Percentiles rank a stretch among this genome's conserved stretches.
These are phyloP conservation scores for Dipodomys spectabilis DNA, from an alignment of 2,113 vertebrate species.

Conservation along the genomic window DNA sequence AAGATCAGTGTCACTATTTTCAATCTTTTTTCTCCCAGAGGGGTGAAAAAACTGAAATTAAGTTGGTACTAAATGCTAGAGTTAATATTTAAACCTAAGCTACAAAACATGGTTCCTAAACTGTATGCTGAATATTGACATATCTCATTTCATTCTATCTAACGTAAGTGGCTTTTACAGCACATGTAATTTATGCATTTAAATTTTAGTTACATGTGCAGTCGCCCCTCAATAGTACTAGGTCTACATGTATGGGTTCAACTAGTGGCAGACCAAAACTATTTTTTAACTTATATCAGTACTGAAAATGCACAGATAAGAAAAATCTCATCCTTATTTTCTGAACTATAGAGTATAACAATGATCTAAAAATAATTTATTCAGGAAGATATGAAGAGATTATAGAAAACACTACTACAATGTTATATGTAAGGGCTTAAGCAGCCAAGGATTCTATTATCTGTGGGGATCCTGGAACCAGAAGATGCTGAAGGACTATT, in stretches of 20 bases:
- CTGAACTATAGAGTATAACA: not conserved
- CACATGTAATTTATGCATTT: not conserved
- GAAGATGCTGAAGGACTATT: no score
- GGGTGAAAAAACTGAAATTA: not conserved
- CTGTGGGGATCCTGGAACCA: no score
- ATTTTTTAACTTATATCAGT: not conserved
- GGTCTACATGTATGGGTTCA: not conserved
- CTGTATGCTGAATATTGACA: not conserved
- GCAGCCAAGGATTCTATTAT: no score
- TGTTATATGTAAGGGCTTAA: not conserved
- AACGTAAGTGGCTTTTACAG: not conserved
- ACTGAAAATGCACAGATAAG: not conserved
- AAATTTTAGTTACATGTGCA: constrained; percentile 2
- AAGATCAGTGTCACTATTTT: not conserved
- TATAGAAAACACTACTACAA: not conserved
- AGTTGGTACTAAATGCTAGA: not conserved
- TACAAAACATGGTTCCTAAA: not conserved
- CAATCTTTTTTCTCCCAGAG: not conserved
- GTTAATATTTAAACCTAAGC: not conserved
- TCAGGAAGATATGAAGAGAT: not conserved
- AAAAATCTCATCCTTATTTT: not conserved
- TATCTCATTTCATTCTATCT: constrained; percentile 8
- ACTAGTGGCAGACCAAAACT: not conserved
- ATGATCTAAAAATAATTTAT: not conserved
- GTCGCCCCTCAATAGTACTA: not conserved